phyloP scores from a whole-genome alignment of 1,140 invertebrate species.

The Acromyrmex charruanus region DNA sequence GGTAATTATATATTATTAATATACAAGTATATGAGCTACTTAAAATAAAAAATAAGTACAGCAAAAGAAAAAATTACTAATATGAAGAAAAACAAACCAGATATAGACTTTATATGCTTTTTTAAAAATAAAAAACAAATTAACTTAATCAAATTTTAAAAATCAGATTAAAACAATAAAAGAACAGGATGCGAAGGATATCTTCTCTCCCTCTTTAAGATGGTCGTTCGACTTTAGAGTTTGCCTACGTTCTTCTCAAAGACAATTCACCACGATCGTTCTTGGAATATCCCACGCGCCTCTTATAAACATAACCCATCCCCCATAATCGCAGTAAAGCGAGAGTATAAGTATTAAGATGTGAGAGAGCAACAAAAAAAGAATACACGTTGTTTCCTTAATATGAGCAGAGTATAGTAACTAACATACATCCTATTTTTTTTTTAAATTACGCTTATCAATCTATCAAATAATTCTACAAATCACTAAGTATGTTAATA shows the following conservation, averaged over 20 bases:
- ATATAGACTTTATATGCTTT: not conserved
- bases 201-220: not conserved
- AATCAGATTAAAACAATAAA: not conserved
- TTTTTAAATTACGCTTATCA: not conserved
- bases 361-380: not conserved
- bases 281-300: constrained; percentile 5
- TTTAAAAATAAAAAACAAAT: not conserved
- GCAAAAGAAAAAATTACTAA: too few relatives aligned
- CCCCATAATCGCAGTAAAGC: too few relatives aligned
- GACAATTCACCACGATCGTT: constrained; percentile 5
- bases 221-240: constrained; percentile 53
- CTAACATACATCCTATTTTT: not conserved
- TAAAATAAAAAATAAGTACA: too few relatives aligned
- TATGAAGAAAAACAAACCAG: not conserved
- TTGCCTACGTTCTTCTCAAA: constrained; percentile 61
- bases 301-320: not conserved
- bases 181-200: not conserved
- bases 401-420: not conserved
- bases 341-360: not conserved
- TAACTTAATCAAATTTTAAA: not conserved
- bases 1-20: too few relatives aligned
- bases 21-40: too few relatives aligned
- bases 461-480: not conserved
- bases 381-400: not conserved
- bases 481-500: not conserved